phyloP scores from a whole-genome alignment of 2,113 vertebrate species.

The Oreochromis aureus region DNA sequence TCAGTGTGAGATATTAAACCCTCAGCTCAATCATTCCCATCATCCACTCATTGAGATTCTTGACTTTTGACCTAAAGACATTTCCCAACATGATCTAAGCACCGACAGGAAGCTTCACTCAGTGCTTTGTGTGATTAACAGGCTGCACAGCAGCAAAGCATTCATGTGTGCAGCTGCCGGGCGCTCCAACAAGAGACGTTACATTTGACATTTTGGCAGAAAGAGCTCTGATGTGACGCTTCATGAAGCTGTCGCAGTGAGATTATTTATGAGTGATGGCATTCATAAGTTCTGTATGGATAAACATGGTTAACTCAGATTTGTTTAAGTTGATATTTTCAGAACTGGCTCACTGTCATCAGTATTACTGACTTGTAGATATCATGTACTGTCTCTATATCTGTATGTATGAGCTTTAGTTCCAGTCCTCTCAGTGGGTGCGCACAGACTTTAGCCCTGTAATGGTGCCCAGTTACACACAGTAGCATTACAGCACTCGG shows the following conservation, averaged over 20 bases:
- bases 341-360: background rate
- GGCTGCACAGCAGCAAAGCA: background rate
- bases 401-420: background rate
- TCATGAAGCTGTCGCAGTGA: background rate
- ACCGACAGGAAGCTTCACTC: background rate
- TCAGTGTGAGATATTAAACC: background rate
- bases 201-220: background rate
- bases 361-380: background rate
- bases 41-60: background rate
- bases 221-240: background rate
- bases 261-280: background rate
- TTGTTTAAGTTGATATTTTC: accelerated
- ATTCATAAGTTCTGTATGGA: background rate
- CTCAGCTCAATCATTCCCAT: background rate
- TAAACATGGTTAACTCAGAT: background rate
- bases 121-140: background rate
- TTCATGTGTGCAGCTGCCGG: background rate
- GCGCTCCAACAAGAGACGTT: accelerated
- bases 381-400: background rate
- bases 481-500: background rate
- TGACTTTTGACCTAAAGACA: background rate
- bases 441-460: background rate
- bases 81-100: background rate
- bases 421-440: background rate
- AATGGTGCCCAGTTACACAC: background rate